Conservation (phyloP, 2,888 invertebrate species). For the Drosophila quinaria region DNA sequence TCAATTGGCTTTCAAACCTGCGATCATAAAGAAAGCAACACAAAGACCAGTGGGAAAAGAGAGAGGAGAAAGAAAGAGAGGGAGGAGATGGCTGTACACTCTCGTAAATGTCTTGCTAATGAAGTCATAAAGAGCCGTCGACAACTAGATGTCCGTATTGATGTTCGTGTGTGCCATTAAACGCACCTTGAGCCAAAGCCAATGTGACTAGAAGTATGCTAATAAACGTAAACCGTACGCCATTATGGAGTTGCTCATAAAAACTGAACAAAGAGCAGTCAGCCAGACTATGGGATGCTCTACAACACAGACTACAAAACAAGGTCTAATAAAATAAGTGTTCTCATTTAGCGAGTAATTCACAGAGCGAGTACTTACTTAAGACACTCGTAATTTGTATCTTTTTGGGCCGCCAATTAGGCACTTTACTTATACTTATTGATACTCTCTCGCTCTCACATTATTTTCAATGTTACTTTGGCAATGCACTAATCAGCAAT, state of each 20-base stretch:
- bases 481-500: constrained; percentile 49
- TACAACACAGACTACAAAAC: not conserved
- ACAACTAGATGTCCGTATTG: constrained; percentile 62
- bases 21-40: constrained; percentile 26
- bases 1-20: constrained; percentile 69
- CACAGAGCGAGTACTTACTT: constrained; percentile 12
- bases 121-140: constrained; percentile 74
- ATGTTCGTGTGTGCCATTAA: constrained; percentile 45
- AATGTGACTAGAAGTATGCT: constrained; percentile 72
- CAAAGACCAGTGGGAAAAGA: not conserved
- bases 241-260: constrained; percentile 68
- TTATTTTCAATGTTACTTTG: constrained; percentile 41
- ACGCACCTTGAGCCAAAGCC: constrained; percentile 54
- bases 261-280: constrained; percentile 40
- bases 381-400: constrained; percentile 19
- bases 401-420: constrained; percentile 30
- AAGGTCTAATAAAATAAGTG: not conserved
- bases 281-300: constrained; percentile 33
- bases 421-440: constrained; percentile 15
- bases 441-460: constrained; percentile 18
- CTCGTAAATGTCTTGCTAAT: constrained; percentile 68
- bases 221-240: constrained; percentile 74
- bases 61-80: not conserved
- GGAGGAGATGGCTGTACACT: constrained; percentile 16
- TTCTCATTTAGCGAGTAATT: constrained; percentile 34